Evolutionary conservation across 2,797 vertebrate genomes (phyloP).

Genomic region (Pseudochirops cupreus): DNA sequence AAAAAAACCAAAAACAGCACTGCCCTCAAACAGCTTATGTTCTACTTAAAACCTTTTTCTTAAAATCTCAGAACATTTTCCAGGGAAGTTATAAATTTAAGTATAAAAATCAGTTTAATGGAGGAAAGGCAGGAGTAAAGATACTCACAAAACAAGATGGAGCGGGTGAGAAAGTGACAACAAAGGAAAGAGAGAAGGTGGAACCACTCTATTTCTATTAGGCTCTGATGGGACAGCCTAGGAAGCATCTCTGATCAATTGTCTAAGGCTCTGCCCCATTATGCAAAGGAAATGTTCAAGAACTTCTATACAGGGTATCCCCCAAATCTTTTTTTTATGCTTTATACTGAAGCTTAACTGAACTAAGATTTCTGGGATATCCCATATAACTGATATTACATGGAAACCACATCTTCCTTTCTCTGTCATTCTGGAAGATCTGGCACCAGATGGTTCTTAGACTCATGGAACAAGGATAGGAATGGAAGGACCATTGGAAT

Average conservation of each 20-base stretch:
- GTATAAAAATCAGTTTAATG: background rate
- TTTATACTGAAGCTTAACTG: background rate
- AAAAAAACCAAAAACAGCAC: background rate
- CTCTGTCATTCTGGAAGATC: background rate
- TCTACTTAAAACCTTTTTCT: background rate
- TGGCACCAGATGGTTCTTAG: background rate
- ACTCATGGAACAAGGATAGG: background rate
- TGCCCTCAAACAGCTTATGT: background rate
- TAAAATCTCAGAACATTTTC: background rate
- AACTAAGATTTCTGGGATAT: background rate
- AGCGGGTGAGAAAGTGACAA: background rate
- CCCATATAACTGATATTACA: background rate
- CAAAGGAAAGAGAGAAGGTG: background rate
- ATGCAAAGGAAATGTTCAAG: background rate
- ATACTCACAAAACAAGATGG: background rate
- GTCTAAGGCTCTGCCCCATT: background rate
- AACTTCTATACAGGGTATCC: background rate
- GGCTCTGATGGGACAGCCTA: background rate
- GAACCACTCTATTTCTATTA: background rate
- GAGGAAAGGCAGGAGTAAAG: background rate
- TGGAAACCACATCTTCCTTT: background rate
- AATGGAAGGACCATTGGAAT: background rate
- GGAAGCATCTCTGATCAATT: background rate
- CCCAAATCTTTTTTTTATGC: background rate
- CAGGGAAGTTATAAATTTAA: background rate